Evolutionary conservation across 2,888 invertebrate genomes (phyloP).

Genomic region (Rhimphoctona megacephalus): DNA sequence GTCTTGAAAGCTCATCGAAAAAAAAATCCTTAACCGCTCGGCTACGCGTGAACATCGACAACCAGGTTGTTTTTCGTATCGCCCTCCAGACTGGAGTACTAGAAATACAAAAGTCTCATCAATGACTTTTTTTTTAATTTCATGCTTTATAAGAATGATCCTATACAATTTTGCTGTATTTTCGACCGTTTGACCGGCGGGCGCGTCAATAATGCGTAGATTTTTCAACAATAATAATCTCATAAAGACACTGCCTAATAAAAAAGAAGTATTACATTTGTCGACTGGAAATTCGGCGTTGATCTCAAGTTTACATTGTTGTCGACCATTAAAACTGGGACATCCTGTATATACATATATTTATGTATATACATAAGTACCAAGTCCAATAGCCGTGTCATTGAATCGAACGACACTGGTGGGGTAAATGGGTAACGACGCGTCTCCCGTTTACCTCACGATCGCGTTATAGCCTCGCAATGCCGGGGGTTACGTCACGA

Average conservation of each 20-base stretch:
- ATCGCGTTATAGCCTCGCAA: slow-evolving; percentile 48
- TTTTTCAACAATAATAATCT: neutral
- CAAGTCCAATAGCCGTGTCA: slow-evolving; percentile 22
- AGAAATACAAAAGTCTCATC: neutral
- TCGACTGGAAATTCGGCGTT: neutral
- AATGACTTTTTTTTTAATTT: neutral
- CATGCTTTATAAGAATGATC: neutral
- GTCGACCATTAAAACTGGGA: neutral
- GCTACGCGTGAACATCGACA: neutral
- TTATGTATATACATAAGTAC: neutral
- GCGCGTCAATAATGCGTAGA: neutral
- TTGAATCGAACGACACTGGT: slow-evolving; percentile 36
- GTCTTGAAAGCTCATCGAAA: neutral
- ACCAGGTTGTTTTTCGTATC: neutral
- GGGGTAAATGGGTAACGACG: slow-evolving; percentile 32
- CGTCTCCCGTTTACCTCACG: slow-evolving; percentile 48
- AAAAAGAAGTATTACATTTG: neutral
- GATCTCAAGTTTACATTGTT: neutral
- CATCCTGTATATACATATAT: neutral
- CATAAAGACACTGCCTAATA: neutral
- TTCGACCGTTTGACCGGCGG: neutral
- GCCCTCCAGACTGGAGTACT: neutral
- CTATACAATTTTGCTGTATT: neutral
- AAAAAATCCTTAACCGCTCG: neutral
- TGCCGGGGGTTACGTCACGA: slow-evolving; percentile 72